These are phyloP conservation scores for Mesaphorura yosii DNA, from an alignment of 1,140 invertebrate species.

Conservation along the genomic window DNA sequence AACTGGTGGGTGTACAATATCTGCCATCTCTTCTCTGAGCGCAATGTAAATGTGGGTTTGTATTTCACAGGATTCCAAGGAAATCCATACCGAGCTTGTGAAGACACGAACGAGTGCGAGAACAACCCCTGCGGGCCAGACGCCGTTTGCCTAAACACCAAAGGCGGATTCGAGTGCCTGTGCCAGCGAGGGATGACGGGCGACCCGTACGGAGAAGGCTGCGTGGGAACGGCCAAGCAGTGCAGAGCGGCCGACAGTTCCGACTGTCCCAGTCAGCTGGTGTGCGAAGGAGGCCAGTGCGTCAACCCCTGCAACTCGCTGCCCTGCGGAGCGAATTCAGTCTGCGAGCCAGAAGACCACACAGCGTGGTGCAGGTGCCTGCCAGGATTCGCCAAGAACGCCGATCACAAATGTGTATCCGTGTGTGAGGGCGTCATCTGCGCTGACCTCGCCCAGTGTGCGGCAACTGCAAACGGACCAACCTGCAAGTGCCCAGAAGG, in stretches of 20 bases:
- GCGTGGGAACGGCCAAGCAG: constrained; percentile 46
- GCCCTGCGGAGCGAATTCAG: constrained; percentile 68
- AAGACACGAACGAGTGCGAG: constrained; percentile 68
- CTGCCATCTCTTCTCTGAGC: no score
- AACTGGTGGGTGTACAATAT: no score
- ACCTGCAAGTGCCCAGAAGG: constrained; percentile 78
- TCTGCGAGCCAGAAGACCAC: constrained; percentile 76
- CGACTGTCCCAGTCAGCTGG: constrained; percentile 65
- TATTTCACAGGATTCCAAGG: constrained; percentile 70
- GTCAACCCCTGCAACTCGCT: constrained; percentile 63
- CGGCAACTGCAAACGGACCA: constrained; percentile 68
- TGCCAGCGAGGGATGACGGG: constrained; percentile 41
- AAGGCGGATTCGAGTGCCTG: constrained; percentile 53
- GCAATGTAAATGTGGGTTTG: constrained; percentile 68
- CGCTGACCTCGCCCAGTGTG: constrained; percentile 69
- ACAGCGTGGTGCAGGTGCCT: constrained; percentile 75
- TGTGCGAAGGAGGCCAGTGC: constrained; percentile 62
- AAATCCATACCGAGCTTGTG: constrained; percentile 66
- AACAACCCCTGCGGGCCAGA: constrained; percentile 68
- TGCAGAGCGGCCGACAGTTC: constrained; percentile 51
- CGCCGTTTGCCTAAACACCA: constrained; percentile 73
- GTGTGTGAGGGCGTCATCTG: constrained; percentile 69
- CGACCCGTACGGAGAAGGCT: constrained; percentile 53
- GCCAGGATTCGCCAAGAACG: constrained; percentile 62
- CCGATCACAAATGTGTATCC: constrained; percentile 64